Percentiles rank a stretch among this genome's conserved stretches.
phyloP scores from a whole-genome alignment of 1,140 invertebrate species.

The Dendrolimus punctatus region DNA sequence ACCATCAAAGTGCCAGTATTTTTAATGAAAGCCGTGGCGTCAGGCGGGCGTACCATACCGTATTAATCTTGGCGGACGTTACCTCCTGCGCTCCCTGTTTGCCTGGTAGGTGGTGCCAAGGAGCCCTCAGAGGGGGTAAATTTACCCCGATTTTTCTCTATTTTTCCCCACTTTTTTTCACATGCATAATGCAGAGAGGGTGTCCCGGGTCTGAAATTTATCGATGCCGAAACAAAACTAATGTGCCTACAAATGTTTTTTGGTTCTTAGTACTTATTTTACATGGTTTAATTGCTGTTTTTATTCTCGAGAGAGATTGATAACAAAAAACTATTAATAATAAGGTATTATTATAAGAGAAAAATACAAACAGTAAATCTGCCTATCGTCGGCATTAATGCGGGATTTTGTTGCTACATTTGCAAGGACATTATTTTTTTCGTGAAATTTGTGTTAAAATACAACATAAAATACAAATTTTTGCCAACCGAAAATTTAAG shows the following conservation, averaged over 20 bases:
- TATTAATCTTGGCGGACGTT: slow-evolving; percentile 66
- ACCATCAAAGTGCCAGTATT: slow-evolving; percentile 52
- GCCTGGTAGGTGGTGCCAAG: slow-evolving; percentile 57
- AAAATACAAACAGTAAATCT: no score
- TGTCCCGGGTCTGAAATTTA: slow-evolving; percentile 39
- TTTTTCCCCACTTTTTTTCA: slow-evolving; percentile 50
- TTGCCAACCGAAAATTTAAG: no score
- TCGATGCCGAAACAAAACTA: slow-evolving; percentile 48
- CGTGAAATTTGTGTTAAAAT: no score
- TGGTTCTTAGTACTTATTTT: no score
- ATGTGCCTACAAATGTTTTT: slow-evolving; percentile 9
- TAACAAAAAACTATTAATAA: no score
- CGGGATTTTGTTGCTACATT: no score
- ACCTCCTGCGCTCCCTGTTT: slow-evolving; percentile 51
- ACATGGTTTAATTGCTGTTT: no score
- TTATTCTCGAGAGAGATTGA: no score
- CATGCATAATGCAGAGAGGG: slow-evolving; percentile 56
- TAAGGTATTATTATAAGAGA: no score
- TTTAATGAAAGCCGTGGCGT: slow-evolving; percentile 65
- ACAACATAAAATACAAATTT: no score
- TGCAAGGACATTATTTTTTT: no score
- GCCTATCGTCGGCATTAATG: no score
- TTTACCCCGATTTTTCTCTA: slow-evolving; percentile 53
- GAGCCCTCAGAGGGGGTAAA: slow-evolving; percentile 41
- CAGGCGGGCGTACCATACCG: slow-evolving; percentile 50